Evolutionary conservation across 1,140 invertebrate species (phyloP).

Genomic region (Drosophila pectinifera): DNA sequence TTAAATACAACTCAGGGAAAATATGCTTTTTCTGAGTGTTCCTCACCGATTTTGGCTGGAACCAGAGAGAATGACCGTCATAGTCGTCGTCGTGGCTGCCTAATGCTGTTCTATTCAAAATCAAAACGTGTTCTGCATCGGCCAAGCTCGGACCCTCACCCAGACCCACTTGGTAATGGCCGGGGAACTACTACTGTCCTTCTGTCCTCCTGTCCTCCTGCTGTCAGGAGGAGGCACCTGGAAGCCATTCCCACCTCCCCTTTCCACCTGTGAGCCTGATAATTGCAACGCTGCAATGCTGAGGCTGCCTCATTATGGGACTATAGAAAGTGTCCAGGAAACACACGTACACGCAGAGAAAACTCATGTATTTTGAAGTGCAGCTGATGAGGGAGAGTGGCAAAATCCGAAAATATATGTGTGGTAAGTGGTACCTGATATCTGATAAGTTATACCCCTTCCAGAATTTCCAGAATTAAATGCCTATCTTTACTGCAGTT

Average conservation of each 20-base stretch:
- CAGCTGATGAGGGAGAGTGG: no score
- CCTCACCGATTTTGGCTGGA: neutral
- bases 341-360: neutral
- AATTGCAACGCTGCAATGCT: conserved; percentile 22
- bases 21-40: neutral
- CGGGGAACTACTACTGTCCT: no score
- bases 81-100: conserved; percentile 23
- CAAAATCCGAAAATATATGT: no score
- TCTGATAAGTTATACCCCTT: no score
- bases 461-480: no score
- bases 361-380: neutral
- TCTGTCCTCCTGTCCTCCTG: neutral
- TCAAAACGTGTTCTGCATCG: conserved; percentile 70
- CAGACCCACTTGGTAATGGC: conserved; percentile 5
- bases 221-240: neutral
- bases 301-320: conserved; percentile 48
- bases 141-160: conserved; percentile 4
- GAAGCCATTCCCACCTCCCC: no score
- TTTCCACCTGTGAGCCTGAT: conserved; percentile 11
- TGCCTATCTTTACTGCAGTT: no score
- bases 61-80: conserved; percentile 6
- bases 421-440: no score
- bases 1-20: fast-evolving
- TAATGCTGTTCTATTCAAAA: conserved; percentile 80
- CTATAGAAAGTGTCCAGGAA: conserved; percentile 28